These are phyloP conservation scores for Brachionus koreanus DNA, from an alignment of 1,140 invertebrate genomes.

Conservation along the genomic window DNA sequence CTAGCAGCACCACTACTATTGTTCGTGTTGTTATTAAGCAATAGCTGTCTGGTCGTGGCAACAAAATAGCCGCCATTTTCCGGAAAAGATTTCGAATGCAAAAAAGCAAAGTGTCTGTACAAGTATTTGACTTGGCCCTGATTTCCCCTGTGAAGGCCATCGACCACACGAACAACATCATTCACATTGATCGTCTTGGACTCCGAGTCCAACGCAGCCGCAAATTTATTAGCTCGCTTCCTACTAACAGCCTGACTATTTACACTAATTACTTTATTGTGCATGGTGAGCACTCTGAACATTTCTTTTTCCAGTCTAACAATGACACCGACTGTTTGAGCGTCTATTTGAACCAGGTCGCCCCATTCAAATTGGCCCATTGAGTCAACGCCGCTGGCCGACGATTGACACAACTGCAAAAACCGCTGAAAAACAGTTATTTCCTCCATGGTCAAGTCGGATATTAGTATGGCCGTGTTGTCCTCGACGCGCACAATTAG, in stretches of 20 bases:
- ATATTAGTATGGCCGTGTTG: slow-evolving; percentile 83
- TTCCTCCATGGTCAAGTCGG: slow-evolving; percentile 95
- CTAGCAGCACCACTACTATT: too few species aligned
- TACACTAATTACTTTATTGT: slow-evolving; percentile 79
- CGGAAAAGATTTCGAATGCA: slow-evolving; percentile 83
- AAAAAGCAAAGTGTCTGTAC: slow-evolving; percentile 85
- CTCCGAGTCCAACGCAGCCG: slow-evolving; percentile 84
- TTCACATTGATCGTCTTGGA: slow-evolving; percentile 85
- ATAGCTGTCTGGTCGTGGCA: slow-evolving; percentile 84
- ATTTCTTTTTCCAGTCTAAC: slow-evolving; percentile 89
- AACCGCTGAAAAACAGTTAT: slow-evolving; percentile 71
- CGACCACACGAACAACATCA: slow-evolving; percentile 92
- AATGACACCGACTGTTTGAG: slow-evolving; percentile 92
- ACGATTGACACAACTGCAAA: slow-evolving; percentile 85
- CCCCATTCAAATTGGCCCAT: slow-evolving; percentile 97
- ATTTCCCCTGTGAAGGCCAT: slow-evolving; percentile 76
- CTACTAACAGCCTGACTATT: slow-evolving; percentile 86
- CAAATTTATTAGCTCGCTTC: slow-evolving; percentile 74
- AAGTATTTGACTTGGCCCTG: slow-evolving; percentile 93
- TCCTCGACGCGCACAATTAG: slow-evolving; percentile 89
- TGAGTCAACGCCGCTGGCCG: slow-evolving; percentile 94
- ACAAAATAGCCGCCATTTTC: slow-evolving; percentile 97
- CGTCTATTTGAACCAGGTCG: slow-evolving; percentile 87
- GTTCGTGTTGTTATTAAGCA: too few species aligned
- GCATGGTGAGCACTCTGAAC: slow-evolving; percentile 73